Base-by-base conservation (phyloP, 1,140 invertebrate genomes). In the Drosophila nigromelanica region DNA sequence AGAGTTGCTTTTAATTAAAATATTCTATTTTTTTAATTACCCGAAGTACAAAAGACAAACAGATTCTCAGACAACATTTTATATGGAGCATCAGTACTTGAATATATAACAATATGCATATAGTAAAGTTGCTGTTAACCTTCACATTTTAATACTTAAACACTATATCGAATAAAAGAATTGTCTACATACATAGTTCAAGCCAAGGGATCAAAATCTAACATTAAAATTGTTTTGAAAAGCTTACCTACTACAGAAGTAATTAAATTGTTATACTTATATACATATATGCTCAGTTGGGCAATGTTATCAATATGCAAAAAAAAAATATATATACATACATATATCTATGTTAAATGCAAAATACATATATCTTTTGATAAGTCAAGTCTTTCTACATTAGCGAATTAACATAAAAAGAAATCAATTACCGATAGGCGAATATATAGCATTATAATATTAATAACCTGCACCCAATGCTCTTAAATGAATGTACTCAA, bases 201-300 rank as follows among this genome's bases (percentile, higher is more conserved):
- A 58, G 55, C 55, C 40, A 58, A 33, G 55, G 55, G 55, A 58
- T 58, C 55, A 58, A 58, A 58, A 58, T 5, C 40, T 58, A 58
- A 58, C 42, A 35, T 58, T 58, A 33, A 58, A 45, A 58, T 45
- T 58, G 40, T 58, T 58, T 58, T 58, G 55, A 58, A 58, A 58
- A 43, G 55, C 55, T 58, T 58, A 58, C 55, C 40, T 12, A 58
- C 5, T 45, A 58, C 27, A 45, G 43, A 33, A 58, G 55, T 18
- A 45, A 58, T n/a, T 58, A 12, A 30, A 58, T 45, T 58, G 55
- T 58, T 45, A 58, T 47, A 47, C 21, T 27, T 24, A 47, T 24
- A 58, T 58, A 58, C 6, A 50, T 45, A 58, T 58, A 58, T 27
- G 40, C 40, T 18, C 42, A 45, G 55, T 58, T 58, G 55, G 42